Percentiles rank a stretch among this genome's conserved stretches.
Evolutionary conservation across 2,888 invertebrate species (phyloP).

Genomic region (Amblyjoppa proteus): DNA sequence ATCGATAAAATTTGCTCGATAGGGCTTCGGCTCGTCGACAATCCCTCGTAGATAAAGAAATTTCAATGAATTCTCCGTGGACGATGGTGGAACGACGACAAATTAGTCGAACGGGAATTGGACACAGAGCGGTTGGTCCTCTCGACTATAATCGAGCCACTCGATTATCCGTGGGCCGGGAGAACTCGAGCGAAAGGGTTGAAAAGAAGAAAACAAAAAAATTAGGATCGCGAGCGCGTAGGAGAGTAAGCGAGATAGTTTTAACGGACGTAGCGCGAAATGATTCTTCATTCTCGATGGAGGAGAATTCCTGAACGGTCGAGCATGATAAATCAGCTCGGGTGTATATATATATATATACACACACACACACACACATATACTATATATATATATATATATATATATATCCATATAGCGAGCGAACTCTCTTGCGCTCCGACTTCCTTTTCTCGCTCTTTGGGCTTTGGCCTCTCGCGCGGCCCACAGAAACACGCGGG

Average conservation of each 20-base stretch:
- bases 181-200: not conserved
- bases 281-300: slow-evolving; percentile 68
- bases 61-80: slow-evolving; percentile 42
- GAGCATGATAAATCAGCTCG: slow-evolving; percentile 69
- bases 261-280: slow-evolving; percentile 60
- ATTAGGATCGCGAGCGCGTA: not conserved
- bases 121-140: slow-evolving; percentile 4
- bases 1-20: not conserved
- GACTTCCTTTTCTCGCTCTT: slow-evolving; percentile 40
- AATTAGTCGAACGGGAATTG: slow-evolving; percentile 54
- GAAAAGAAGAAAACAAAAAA: slow-evolving; percentile 37
- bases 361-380: not conserved
- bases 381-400: not conserved
- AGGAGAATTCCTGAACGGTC: slow-evolving; percentile 66
- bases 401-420: not conserved
- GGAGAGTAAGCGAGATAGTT: slow-evolving; percentile 11
- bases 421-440: slow-evolving; percentile 36
- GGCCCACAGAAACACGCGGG: slow-evolving; percentile 25
- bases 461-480: not conserved
- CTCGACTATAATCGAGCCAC: slow-evolving; percentile 46
- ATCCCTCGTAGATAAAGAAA: slow-evolving; percentile 48
- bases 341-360: not conserved
- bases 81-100: slow-evolving; percentile 43
- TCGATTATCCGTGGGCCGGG: slow-evolving; percentile 31
- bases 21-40: slow-evolving; percentile 13